Evolutionary conservation across 2,888 invertebrate species (phyloP), one percentile per base, ranked within the genome.

Genomic region (Microplitis manilae): DNA sequence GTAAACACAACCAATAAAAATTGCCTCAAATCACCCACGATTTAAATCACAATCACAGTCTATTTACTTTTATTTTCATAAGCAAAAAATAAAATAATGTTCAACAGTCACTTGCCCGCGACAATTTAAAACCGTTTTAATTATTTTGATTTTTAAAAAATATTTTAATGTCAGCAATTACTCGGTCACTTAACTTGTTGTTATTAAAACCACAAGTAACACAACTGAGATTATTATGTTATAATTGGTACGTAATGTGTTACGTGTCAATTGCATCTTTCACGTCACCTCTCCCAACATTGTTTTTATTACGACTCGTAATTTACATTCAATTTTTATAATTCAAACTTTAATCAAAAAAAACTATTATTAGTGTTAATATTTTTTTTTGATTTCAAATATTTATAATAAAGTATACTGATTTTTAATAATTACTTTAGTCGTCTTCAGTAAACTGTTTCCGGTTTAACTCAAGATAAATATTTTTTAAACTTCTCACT

Each of bases 221-320:
- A 67, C 13, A n/a, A 76, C 77, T 67, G 65, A 73, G 73, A 77
- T 80, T 62, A 65, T 62, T 73, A 30, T 30, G 30, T 79, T 69
- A 71, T 70, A 79, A 73, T 70, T 78, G 61, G 76, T 78, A 59
- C 73, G 73, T 76, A 79, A 81, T 73, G 70, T 68, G 62, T 76
- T 77, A 68, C 77, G 70, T 75, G 65, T 79, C 71, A 68, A 70
- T 80, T 30, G 79, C 71, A 77, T 77, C 75, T 79, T 79, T 86
- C 80, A 87, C 81, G 86, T 87, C 82, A 89, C 87, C 85, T 88
- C 87, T 81, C 87, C 88, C 85, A 87, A 83, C 88, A 88, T 89
- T 80, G 83, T 87, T 80, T 83, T 68, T 30, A 30, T 68, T 62
- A 62, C 30, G 61, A 65, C 41, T 41, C 20, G 9, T 30, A 41